phyloP scores from a whole-genome alignment of 2,888 invertebrate species.

The Phortica okadai region DNA sequence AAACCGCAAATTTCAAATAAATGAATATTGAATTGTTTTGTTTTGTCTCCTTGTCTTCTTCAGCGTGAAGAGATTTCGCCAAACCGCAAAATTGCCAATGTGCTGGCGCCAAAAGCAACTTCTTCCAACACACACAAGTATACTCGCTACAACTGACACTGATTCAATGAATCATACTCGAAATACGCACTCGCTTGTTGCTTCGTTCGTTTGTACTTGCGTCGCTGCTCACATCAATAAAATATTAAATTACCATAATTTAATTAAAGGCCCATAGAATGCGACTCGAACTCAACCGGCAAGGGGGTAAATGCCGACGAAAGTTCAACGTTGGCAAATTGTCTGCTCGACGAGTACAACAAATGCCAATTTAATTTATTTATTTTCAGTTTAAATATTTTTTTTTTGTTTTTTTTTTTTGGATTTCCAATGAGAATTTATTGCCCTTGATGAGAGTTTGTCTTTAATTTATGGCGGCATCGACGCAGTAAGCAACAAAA shows the following conservation, averaged over 20 bases:
- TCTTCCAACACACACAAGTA: neutral
- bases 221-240: slow-evolving; percentile 60
- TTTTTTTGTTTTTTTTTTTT: slow-evolving; percentile 53
- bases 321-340: slow-evolving; percentile 23
- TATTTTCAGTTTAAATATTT: no score
- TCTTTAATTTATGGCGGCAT: slow-evolving; percentile 20
- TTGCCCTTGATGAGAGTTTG: slow-evolving; percentile 39
- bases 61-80: slow-evolving; percentile 2
- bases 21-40: slow-evolving; percentile 45
- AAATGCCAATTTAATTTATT: slow-evolving; percentile 68
- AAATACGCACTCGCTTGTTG: slow-evolving; percentile 20
- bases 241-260: slow-evolving; percentile 73
- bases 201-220: slow-evolving; percentile 5
- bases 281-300: neutral
- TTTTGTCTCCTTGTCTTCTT: neutral
- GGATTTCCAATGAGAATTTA: slow-evolving; percentile 58
- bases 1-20: slow-evolving; percentile 61
- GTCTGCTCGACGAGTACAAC: slow-evolving; percentile 35
- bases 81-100: slow-evolving; percentile 49
- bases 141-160: slow-evolving; percentile 22
- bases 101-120: slow-evolving; percentile 49
- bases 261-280: slow-evolving; percentile 62
- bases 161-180: slow-evolving; percentile 17
- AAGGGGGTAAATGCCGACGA: slow-evolving; percentile 11
- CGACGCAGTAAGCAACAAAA: neutral